Conservation (phyloP, 2,888 invertebrate species). For the Malachius bipustulatus region DNA sequence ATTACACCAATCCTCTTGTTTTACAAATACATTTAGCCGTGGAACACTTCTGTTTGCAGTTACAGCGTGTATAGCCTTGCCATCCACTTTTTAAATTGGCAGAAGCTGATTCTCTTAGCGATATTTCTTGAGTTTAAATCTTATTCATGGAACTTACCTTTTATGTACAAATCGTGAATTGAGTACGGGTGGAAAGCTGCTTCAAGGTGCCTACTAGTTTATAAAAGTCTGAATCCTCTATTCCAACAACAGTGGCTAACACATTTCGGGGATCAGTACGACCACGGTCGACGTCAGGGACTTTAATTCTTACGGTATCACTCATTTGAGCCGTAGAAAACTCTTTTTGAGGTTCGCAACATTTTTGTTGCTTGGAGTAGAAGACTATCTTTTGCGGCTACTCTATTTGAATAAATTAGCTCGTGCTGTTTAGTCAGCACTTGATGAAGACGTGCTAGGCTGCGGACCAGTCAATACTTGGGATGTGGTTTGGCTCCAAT, state of each 20-base stretch:
- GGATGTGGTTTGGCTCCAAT: neutral
- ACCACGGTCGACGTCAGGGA: constrained; percentile 19
- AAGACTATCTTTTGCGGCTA: constrained; percentile 16
- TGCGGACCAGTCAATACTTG: constrained; percentile 3
- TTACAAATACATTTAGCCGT: constrained; percentile 18
- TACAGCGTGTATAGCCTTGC: constrained; percentile 18
- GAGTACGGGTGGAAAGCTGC: constrained; percentile 16
- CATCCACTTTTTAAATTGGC: constrained; percentile 18
- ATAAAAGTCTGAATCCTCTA: constrained; percentile 21
- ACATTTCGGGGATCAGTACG: constrained; percentile 21
- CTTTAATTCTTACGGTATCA: constrained; percentile 20
- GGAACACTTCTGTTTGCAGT: constrained; percentile 15
- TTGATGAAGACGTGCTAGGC: constrained; percentile 16
- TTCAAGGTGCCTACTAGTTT: constrained; percentile 16
- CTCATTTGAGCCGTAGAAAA: constrained; percentile 19
- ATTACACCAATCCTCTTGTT: too few relatives aligned
- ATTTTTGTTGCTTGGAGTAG: constrained; percentile 12
- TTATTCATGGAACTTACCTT: constrained; percentile 20
- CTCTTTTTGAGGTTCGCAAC: constrained; percentile 12
- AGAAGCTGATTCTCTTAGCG: constrained; percentile 19
- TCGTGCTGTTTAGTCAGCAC: constrained; percentile 16
- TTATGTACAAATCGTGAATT: constrained; percentile 21
- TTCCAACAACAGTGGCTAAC: constrained; percentile 20
- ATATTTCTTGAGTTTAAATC: constrained; percentile 19
- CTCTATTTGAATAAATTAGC: constrained; percentile 17